Conservation (phyloP, 2,797 vertebrate genomes). For the Chaetophractus vellerosus region DNA sequence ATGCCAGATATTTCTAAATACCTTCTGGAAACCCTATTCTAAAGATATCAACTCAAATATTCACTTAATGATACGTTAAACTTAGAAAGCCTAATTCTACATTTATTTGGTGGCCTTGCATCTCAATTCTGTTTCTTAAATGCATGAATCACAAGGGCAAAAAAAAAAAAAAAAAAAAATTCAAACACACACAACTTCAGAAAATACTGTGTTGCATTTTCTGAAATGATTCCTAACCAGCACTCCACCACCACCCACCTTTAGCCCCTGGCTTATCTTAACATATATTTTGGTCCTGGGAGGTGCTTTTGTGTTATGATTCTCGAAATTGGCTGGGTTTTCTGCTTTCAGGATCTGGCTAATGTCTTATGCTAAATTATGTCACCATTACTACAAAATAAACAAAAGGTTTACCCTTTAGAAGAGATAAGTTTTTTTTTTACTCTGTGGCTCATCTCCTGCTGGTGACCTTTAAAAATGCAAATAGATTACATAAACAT, state of each 20-base stretch:
- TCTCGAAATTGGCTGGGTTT: background rate
- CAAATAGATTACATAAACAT: constrained; percentile 50
- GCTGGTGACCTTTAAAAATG: constrained; percentile 71
- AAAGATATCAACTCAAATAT: constrained; percentile 29
- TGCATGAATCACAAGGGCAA: constrained; percentile 3
- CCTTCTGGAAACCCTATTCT: background rate
- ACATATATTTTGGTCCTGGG: background rate
- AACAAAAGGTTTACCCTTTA: constrained; percentile 56
- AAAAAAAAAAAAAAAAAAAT: background rate
- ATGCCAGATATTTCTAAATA: constrained; percentile 43
- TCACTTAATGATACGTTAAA: background rate
- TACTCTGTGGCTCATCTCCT: constrained; percentile 61
- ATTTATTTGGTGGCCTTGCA: constrained; percentile 6
- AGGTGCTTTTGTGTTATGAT: background rate
- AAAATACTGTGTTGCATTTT: background rate
- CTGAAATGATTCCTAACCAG: background rate
- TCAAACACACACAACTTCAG: background rate
- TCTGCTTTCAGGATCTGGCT: constrained; percentile 25
- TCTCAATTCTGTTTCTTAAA: constrained; percentile 63
- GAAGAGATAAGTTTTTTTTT: constrained; percentile 67
- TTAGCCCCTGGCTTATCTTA: background rate
- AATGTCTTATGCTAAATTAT: constrained; percentile 43
- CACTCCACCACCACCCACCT: background rate
- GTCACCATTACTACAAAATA: constrained; percentile 59
- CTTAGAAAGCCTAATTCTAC: constrained; percentile 61